Base-by-base conservation (phyloP, 2,888 invertebrate species). In the Gastracanthus pulcherrimus region DNA sequence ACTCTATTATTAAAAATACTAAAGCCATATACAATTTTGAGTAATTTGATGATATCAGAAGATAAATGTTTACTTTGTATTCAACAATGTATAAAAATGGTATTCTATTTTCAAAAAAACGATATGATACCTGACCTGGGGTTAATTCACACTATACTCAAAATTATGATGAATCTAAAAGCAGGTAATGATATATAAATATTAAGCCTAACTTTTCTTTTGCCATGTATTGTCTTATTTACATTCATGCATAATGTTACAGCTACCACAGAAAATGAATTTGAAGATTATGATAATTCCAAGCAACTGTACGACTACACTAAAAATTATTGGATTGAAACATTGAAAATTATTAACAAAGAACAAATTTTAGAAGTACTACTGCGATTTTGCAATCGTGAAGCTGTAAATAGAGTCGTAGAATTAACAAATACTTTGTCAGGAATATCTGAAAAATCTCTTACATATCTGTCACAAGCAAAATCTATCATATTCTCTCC, bases 261-360 rank as follows among this genome's bases (percentile, higher is more conserved):
- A 80, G 82, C 38, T 66, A 13, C 75, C 29, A 80, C 70, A 29
- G 79, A 85, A 58, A 79, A 82, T 48, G 69, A 80, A 31, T 76
- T 67, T 71, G 82, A 84, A 48, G 82, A 87, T 76, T 58, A 74
- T 0, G 80, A 85, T 36, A 84, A 86, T 60, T 83, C 84, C 29
- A 82, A 84, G 48, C 86, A 88, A 76, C 84, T 90, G 11, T 81
- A 84, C 11, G 82, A 86, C 11, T 87, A 87, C 71, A 84, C 88
- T 38, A 83, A 85, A 78, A 87, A 85, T 81, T 89, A 87, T 82
- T 89, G 89, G 88, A 71, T 85, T 34, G 87, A 87, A 72, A 86
- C 85, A 66, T 71, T 88, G 55, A 83, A 79, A 31, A 74, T 81
- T n/a, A 83, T 84, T 19, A 80, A 82, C 7, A 66, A 76, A 16